Evolutionary conservation across 1,140 invertebrate genomes (phyloP), one percentile per base, ranked within the genome.

Genomic region (Apolygus lucorum): DNA sequence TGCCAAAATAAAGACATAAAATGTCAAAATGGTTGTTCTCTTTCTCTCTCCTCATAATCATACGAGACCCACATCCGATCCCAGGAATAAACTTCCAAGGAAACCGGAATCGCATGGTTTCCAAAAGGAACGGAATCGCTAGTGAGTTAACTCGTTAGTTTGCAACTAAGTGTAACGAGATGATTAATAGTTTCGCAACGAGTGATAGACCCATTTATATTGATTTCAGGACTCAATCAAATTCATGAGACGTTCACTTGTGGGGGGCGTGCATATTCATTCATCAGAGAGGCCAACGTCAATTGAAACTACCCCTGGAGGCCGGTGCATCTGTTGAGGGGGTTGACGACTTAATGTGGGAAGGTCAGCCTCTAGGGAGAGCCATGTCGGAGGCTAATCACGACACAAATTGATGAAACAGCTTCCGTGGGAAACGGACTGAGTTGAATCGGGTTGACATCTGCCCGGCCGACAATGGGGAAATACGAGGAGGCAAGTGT

Each of bases 271-370:
- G 54, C 8, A 59, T 59, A 59, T 59, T 59, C 54, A 59, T 59
- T 59, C 22, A 59, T 59, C 54, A 59, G 22, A 59, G 54, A 21
- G 54, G n/a, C n/a, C n/a, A 24, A 22, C 22, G 22, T 59, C 54
- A 59, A 59, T 59, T 59, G 11, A 24, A 13, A 24, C 22, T 59
- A 8, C 54, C 54, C 22, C 54, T 59, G 4, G 54, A 59, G 54
- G 54, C 4, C 22, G 54, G 54, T 59, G 54, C 54, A 59, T 59
- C 54, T 59, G 54, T 59, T 59, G 22, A 59, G 54, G 54, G 54
- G 22, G 2, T 59, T 59, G 54, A 59, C 22, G 54, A 59, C 54
- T 59, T 59, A 59, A 59, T 59, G 54, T 59, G 54, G 54, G 54
- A 59, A 59, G 54, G 54, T 59, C 54, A 59, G 54, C 4, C 54